Percentiles rank a stretch among this genome's conserved stretches.
Conservation (phyloP, 1,140 invertebrate species). For the Tetraneura akinire region DNA sequence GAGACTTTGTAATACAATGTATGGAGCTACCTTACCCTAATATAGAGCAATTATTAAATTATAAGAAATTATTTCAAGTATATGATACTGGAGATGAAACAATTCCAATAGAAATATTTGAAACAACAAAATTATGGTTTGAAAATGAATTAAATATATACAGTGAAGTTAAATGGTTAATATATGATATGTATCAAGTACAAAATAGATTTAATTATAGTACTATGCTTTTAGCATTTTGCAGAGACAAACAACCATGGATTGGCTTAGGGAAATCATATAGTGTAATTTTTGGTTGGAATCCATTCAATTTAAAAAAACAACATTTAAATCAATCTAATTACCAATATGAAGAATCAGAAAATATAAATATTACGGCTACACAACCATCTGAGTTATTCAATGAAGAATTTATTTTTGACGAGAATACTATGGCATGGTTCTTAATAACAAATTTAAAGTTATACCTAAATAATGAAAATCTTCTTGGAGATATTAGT, state of each 20-base stretch:
- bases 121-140: conserved; percentile 21
- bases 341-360: not conserved
- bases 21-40: conserved; percentile 11
- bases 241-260: conserved; percentile 6
- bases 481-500: not conserved
- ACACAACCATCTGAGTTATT: not conserved
- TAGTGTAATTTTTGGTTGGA: conserved; percentile 19
- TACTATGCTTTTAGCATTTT: conserved; percentile 40
- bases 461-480: not conserved
- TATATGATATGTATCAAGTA: conserved; percentile 33
- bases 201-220: conserved; percentile 21
- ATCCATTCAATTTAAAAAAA: not conserved
- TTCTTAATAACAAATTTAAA: conserved; percentile 32
- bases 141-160: conserved; percentile 9
- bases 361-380: not conserved
- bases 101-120: conserved; percentile 8
- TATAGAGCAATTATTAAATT: conserved; percentile 10
- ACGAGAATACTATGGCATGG: conserved; percentile 21
- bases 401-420: conserved; percentile 18
- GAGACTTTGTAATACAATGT: conserved; percentile 35
- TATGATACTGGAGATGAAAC: conserved; percentile 20
- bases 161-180: conserved; percentile 17
- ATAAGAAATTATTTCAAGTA: conserved; percentile 5
- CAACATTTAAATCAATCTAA: not conserved
- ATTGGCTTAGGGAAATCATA: conserved; percentile 29